These are phyloP conservation scores for Chascanopsetta lugubris DNA, from an alignment of 2,113 vertebrate genomes.

Conservation along the genomic window DNA sequence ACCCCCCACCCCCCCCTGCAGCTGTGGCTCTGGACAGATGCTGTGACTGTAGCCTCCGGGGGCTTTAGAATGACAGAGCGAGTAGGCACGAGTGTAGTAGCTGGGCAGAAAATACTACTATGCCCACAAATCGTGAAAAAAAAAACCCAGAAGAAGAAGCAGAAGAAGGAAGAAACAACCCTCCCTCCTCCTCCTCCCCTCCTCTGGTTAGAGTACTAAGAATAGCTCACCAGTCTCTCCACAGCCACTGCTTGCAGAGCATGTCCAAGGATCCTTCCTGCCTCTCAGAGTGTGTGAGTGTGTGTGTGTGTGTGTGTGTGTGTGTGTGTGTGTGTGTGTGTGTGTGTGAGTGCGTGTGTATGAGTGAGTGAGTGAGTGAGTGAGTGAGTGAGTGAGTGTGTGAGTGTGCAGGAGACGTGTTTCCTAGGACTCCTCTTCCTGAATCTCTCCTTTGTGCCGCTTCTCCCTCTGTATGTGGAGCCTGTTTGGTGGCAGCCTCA, in stretches of 20 bases:
- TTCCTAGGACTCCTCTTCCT: conserved; percentile 68
- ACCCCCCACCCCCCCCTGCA: conserved; percentile 20
- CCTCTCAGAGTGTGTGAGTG: conserved; percentile 47
- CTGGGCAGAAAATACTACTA: conserved; percentile 75
- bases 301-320: conserved; percentile 35
- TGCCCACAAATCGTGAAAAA: conserved; percentile 71
- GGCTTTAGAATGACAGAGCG: conserved; percentile 59
- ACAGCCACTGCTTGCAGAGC: conserved; percentile 75
- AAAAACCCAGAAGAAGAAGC: too few relatives aligned
- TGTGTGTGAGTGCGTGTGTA: conserved; percentile 23
- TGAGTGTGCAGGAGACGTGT: conserved; percentile 58
- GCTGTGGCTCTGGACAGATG: conserved; percentile 47
- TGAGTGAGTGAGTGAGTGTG: conserved; percentile 36
- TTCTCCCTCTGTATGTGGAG: conserved; percentile 51
- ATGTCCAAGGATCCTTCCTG: conserved; percentile 73
- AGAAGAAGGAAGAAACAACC: conserved; percentile 36
- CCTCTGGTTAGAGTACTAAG: conserved; percentile 71
- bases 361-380: conserved; percentile 32
- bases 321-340: conserved; percentile 33
- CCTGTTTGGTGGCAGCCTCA: conserved; percentile 46
- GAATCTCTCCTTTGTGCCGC: conserved; percentile 69
- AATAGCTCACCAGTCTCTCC: conserved; percentile 80
- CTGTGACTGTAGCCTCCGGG: conserved; percentile 51
- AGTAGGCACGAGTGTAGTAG: conserved; percentile 65
- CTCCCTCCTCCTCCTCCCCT: conserved; percentile 26